Base-by-base conservation (phyloP, 2,888 invertebrate species). In the Cryptocephalus primarius region DNA sequence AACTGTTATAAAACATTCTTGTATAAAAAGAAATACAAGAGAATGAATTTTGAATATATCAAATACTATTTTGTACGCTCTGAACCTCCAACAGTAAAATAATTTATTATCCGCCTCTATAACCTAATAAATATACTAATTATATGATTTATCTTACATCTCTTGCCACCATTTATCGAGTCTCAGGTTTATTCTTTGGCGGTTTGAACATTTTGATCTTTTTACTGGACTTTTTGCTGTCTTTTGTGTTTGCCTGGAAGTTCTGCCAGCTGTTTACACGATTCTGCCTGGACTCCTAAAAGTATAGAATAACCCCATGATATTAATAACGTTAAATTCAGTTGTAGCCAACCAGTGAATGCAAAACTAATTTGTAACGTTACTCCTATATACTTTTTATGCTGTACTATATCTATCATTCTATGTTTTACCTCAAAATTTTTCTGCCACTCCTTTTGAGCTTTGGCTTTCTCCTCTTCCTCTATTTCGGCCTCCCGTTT, bases 371-470 rank as follows among this genome's bases (percentile, higher is more conserved):
- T n/a, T n/a, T n/a, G n/a, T n/a, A n/a, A n/a, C n/a, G n/a, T n/a
- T n/a, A n/a, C n/a, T n/a, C n/a, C n/a, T n/a, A n/a, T n/a, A n/a
- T n/a, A n/a, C n/a, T n/a, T n/a, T n/a, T n/a, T n/a, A n/a, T n/a
- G n/a, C n/a, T n/a, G n/a, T n/a, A n/a, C n/a, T n/a, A n/a, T n/a
- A n/a, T n/a, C n/a, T n/a, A n/a, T n/a, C n/a, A n/a, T n/a, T n/a
- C n/a, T n/a, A n/a, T n/a, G n/a, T n/a, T 10, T 40, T 43, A 43
- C 88, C 77, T 99, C 99, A 73, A 95, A 99, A 73, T 97, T 99
- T 67, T 95, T 93, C 55, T 95, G 91, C 93, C 95, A 99, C 68
- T 97, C 96, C 59, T 91, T 88, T 63, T 96, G 92, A 42, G 88
- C 73, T 49, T 91, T 87, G 49, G 84, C 79, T 60, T 87, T 86